Conservation (phyloP, 2,113 vertebrate genomes). For the Neodon shergylaensis region DNA sequence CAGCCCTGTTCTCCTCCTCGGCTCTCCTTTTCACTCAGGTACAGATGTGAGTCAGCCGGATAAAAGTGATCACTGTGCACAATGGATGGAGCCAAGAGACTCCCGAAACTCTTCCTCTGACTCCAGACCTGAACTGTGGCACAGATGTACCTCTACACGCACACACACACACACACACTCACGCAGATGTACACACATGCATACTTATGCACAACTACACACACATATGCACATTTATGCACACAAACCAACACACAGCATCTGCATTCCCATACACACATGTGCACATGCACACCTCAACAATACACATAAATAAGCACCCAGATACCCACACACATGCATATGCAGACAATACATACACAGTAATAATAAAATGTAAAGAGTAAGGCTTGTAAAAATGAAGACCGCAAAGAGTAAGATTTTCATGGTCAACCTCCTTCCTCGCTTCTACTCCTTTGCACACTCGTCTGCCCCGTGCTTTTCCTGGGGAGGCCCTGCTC, state of each 20-base stretch:
- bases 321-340: background rate
- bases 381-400: background rate
- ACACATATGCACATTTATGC: background rate
- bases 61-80: background rate
- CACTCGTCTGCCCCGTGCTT: background rate
- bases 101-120: background rate
- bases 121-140: too few relatives aligned
- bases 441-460: background rate
- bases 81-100: background rate
- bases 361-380: background rate
- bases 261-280: background rate
- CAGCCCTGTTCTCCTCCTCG: rapidly evolving
- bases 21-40: background rate
- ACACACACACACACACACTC: background rate
- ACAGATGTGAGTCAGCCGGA: background rate
- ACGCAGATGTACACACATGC: background rate
- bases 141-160: background rate
- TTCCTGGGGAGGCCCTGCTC: background rate
- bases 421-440: too few relatives aligned
- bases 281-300: background rate
- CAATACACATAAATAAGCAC: background rate
- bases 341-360: background rate
- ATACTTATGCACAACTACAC: background rate
- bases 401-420: background rate
- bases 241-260: background rate